Evolutionary conservation across 1,140 invertebrate species (phyloP).

Genomic region (Wiebesia pumilae): DNA sequence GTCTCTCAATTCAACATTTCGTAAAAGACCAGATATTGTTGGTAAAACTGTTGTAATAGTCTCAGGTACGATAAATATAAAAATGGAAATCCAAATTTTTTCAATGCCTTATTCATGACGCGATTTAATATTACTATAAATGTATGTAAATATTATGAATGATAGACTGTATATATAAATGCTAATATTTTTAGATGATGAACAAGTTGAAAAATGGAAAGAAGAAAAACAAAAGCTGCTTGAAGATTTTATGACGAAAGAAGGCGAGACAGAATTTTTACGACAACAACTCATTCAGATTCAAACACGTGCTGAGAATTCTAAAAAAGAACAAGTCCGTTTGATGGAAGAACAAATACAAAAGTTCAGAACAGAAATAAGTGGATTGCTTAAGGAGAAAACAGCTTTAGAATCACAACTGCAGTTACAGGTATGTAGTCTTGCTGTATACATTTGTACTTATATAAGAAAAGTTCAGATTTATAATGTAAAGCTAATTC

Average conservation of each 20-base stretch:
- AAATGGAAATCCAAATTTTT: no score
- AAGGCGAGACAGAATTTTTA: constrained; percentile 66
- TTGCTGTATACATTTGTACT: no score
- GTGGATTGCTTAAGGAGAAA: constrained; percentile 63
- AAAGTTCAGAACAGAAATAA: constrained; percentile 58
- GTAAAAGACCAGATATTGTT: not conserved
- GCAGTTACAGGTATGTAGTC: constrained; percentile 61
- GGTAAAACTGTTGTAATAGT: constrained; percentile 51
- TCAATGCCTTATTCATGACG: no score
- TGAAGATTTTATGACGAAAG: constrained; percentile 64
- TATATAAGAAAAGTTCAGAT: no score
- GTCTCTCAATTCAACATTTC: constrained; percentile 64
- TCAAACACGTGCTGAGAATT: constrained; percentile 59
- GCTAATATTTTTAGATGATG: constrained; percentile 51
- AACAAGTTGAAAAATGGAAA: constrained; percentile 60
- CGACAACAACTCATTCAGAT: constrained; percentile 62
- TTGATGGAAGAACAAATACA: constrained; percentile 62
- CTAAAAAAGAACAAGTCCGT: constrained; percentile 59
- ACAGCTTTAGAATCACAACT: constrained; percentile 63
- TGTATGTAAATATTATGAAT: no score
- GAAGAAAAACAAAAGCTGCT: constrained; percentile 63
- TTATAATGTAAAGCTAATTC: no score
- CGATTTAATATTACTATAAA: no score
- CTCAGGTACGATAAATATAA: constrained; percentile 52
- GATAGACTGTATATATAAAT: not conserved